Base-by-base conservation (phyloP, 2,113 vertebrate species). In the Cisticola juncidis region DNA sequence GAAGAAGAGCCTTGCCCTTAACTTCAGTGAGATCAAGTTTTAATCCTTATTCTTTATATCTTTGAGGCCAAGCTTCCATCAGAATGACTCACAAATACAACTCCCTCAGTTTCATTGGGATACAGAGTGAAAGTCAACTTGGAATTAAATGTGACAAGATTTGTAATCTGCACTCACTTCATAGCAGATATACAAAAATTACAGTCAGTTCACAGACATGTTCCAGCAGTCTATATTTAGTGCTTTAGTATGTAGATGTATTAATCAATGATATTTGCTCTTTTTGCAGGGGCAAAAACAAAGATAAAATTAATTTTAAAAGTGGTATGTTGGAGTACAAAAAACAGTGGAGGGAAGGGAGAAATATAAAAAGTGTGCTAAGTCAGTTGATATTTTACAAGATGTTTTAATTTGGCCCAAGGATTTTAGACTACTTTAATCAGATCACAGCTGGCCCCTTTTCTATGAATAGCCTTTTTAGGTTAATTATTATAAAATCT, bases 401-500 rank as follows among this genome's bases (percentile, higher is more conserved):
- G 71, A 45, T 54, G 33, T 54, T 93, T 87, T 57, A 90, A 73
- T 73, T 80, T 87, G 68, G 29, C 38, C 65, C 57, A 76, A 61
- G 38, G 48, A 88, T 70, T 96, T 94, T 77, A 73, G 65, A 54
- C 56, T 93, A 35, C 12, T 61, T 83, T 74, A 89, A 81, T 80
- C 85, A 88, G 35, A 93, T 91, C 47, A 79, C 31, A 85, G 62
- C 35, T 57, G 28, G 40, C n/a, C 53, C 29, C 6, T 80, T 86
- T 72, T 76, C 73, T 73, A 82, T 54, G 29, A 91, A 69, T 71
- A 87, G 62, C 24, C 11, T 95, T 95, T 95, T 86, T 53, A 70
- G 53, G 36, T 80, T 92, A 95, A 94, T 90, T 91, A 78, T 68
- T 60, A 64, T 71, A 36, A 88, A 40, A 74, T 66, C 56, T 91